phyloP scores from a whole-genome alignment of 2,797 vertebrate genomes.

The Tragopan temminckii region DNA sequence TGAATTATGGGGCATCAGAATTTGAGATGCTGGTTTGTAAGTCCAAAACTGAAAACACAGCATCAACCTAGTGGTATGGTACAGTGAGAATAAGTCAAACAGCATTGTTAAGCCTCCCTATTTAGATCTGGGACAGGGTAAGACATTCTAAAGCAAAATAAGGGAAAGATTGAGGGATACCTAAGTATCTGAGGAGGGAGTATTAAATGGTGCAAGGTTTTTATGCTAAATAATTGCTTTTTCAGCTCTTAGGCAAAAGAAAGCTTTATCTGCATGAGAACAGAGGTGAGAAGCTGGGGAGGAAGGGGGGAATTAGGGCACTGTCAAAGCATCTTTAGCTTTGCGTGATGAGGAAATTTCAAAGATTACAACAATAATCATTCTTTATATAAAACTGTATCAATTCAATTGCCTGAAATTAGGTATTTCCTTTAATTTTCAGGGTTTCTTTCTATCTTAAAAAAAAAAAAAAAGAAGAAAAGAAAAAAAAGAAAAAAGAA shows the following conservation, averaged over 20 bases:
- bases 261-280: neutral
- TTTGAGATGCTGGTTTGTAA: neutral
- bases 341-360: neutral
- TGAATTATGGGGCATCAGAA: neutral
- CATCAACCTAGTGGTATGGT: neutral
- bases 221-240: neutral
- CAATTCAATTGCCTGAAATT: neutral
- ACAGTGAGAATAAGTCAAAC: neutral
- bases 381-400: neutral
- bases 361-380: neutral
- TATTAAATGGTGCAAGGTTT: neutral
- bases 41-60: neutral
- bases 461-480: neutral
- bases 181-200: neutral
- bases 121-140: neutral
- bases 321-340: slow-evolving; percentile 33
- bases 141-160: neutral
- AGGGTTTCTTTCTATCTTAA: neutral
- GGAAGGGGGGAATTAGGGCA: slow-evolving; percentile 33
- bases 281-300: neutral
- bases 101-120: neutral
- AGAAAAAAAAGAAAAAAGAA: accelerated
- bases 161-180: neutral
- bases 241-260: neutral
- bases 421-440: neutral